Percentiles rank a stretch among this genome's conserved stretches.
Conservation (phyloP, 2,113 vertebrate genomes). For the Psephotus haematonotus region DNA sequence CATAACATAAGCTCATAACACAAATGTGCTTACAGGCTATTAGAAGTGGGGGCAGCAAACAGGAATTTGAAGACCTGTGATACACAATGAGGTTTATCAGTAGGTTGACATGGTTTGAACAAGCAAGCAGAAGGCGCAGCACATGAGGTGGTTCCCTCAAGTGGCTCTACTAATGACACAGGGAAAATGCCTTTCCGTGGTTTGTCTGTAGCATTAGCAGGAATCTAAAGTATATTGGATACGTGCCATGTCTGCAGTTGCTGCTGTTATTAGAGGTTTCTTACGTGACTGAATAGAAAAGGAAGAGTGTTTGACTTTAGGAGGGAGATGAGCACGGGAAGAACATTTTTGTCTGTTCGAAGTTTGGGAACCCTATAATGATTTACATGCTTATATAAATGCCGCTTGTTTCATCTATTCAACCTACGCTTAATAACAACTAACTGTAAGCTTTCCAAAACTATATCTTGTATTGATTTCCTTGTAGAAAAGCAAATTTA, state of each 20-base stretch:
- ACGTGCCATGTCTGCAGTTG: background rate
- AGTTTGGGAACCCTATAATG: background rate
- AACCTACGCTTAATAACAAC: background rate
- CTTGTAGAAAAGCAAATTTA: background rate
- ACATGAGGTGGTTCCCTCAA: background rate
- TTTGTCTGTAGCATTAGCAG: background rate
- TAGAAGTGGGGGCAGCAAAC: background rate
- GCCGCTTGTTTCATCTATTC: background rate
- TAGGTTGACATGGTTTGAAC: background rate
- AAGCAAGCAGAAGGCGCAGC: background rate
- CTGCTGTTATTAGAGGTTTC: background rate
- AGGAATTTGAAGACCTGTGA: background rate
- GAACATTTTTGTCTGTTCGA: background rate
- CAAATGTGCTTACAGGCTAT: background rate
- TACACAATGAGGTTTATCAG: background rate
- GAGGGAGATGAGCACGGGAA: background rate
- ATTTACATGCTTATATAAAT: background rate
- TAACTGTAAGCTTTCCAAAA: background rate
- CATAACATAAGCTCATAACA: background rate
- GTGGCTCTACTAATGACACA: background rate
- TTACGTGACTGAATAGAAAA: background rate
- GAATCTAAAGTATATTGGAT: background rate
- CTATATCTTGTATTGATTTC: background rate
- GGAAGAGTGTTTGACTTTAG: background rate
- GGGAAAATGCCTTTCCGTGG: background rate